Base-by-base conservation (phyloP, 2,113 vertebrate species). In the Sander lucioperca region DNA sequence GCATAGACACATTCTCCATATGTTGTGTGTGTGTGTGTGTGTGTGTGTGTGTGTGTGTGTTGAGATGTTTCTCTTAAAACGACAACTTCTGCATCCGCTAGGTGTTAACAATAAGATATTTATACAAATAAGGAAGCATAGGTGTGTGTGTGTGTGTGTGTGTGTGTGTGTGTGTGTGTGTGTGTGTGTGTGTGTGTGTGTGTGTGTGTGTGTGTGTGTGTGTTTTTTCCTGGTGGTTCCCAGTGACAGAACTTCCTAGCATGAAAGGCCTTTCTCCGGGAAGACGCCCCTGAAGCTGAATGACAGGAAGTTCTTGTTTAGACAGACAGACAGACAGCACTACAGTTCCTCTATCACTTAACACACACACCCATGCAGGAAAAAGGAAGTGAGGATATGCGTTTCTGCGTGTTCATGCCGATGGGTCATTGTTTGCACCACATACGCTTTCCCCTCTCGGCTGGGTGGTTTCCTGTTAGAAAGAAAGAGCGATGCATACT, bases 241-340 rank as follows among this genome's bases (percentile, higher is more conserved):
- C 95, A 94, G 95, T 94, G 95, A 96, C 96, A 97, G 96, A 97
- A 98, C 97, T 97, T 97, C 96, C 95, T 96, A 95, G 92, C 93
- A 93, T 86, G 88, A 93, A 94, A 95, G 92, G 94, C 90, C 93
- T 96, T 97, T 97, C 95, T 58, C 96, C 94, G 96, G 97, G 84
- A 88, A 96, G 96, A 96, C 95, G 91, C 94, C 95, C 95, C 94
- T 94, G 33, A 90, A 96, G 91, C 95, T 97, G 97, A 99, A 99
- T 99, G 94, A 97, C 93, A 97, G 97, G 98, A 99, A 99, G 97
- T 97, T 96, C 96, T 96, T 95, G 95, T 97, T 97, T 97, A 97
- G 97, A 33, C 30, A 33, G 30, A 97, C 96, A 94, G 95, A 97
- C 96, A 95, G 95, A 86, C 72, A 72, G 73, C 95, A 95, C 96